These are phyloP conservation scores for Zoanthus gigantus DNA, from an alignment of 92 coral and sea anemone species.

Conservation along the genomic window DNA sequence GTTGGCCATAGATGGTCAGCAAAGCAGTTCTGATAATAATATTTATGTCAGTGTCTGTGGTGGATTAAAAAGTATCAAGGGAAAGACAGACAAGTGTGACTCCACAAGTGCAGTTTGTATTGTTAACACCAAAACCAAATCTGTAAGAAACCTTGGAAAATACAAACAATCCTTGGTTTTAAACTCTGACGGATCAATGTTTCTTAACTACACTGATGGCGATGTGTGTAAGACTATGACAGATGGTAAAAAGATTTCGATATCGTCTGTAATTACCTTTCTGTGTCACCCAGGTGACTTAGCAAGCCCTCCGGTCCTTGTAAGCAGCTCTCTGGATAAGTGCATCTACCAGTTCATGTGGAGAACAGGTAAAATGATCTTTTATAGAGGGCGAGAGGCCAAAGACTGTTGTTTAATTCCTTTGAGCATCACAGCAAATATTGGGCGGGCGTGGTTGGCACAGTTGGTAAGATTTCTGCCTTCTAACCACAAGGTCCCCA, in stretches of 20 bases:
- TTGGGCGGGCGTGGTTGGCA: background rate
- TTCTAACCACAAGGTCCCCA: too few relatives aligned
- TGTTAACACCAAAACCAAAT: conserved; percentile 60
- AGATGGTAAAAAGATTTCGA: conserved; percentile 26
- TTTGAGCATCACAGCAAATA: too few relatives aligned
- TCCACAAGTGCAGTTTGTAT: conserved; percentile 77
- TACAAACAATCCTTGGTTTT: conserved; percentile 64
- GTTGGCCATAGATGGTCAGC: conserved; percentile 85
- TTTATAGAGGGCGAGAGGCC: too few relatives aligned
- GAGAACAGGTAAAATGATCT: conserved; percentile 75
- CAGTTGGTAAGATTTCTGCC: too few relatives aligned
- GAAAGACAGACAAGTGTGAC: conserved; percentile 66
- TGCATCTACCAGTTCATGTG: conserved; percentile 87
- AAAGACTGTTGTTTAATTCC: too few relatives aligned
- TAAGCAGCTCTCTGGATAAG: conserved; percentile 77
- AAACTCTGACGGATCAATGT: conserved; percentile 71
- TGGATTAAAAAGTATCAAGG: conserved; percentile 29
- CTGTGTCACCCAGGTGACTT: conserved; percentile 87
- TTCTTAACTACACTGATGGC: conserved; percentile 76
- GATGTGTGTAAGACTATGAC: conserved; percentile 71
- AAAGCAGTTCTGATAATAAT: conserved; percentile 62
- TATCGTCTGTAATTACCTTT: conserved; percentile 80
- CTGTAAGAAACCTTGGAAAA: conserved; percentile 71
- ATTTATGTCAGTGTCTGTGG: conserved; percentile 92
- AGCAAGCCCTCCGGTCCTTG: conserved; percentile 93